Evolutionary conservation across 2,888 invertebrate genomes (phyloP).

Genomic region (Cantharis flavilabris): DNA sequence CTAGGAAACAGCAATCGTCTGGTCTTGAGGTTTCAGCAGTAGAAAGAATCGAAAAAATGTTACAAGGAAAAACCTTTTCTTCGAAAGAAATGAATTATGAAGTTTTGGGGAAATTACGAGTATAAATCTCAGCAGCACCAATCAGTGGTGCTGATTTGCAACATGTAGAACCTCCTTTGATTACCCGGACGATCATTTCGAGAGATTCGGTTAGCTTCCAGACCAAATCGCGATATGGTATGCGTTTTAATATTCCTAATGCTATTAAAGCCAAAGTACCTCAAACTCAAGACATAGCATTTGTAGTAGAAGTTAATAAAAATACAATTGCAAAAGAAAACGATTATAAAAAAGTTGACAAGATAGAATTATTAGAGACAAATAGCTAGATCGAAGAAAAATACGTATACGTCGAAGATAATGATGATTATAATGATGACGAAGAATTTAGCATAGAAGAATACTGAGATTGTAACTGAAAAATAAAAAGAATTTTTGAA

Average conservation of each 20-base stretch:
- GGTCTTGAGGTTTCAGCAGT: conserved; percentile 72
- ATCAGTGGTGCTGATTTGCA: too few species aligned
- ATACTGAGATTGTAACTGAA: too few species aligned
- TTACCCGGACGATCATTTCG: too few species aligned
- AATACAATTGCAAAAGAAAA: neutral
- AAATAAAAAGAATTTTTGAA: too few species aligned
- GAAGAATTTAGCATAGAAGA: too few species aligned
- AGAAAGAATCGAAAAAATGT: conserved; percentile 95
- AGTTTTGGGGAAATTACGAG: conserved; percentile 84
- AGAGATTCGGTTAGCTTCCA: too few species aligned
- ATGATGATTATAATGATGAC: neutral
- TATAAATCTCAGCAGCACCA: conserved; percentile 41
- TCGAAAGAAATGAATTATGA: conserved; percentile 98
- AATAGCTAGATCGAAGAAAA: neutral
- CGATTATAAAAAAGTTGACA: neutral
- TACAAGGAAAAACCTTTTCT: conserved; percentile 87
- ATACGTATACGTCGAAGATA: neutral
- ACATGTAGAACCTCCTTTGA: too few species aligned
- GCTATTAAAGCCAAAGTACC: neutral
- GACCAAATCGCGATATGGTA: too few species aligned
- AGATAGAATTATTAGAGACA: neutral
- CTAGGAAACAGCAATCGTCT: conserved; percentile 65
- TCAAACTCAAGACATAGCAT: neutral
- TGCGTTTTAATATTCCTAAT: too few species aligned
- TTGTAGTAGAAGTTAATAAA: neutral